Evolutionary conservation across 2,113 vertebrate genomes (phyloP), one percentile per base, ranked within the genome.

Genomic region (Aviceda subcristata): DNA sequence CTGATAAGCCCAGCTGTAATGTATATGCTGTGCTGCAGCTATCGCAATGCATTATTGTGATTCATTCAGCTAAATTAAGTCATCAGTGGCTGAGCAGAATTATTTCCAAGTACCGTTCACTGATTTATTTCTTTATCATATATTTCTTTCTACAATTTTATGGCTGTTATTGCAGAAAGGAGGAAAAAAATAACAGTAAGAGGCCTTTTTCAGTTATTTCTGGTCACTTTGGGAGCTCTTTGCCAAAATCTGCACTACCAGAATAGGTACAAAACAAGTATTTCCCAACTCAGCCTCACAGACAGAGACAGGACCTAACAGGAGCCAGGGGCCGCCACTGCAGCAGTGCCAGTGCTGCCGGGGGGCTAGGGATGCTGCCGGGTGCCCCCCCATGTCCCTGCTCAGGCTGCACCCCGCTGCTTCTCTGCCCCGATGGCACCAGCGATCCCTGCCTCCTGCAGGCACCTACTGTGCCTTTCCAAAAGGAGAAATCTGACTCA

Each of bases 321-420:
- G 46, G 64, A 34, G 46, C 14, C 2, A 6, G n/a, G 1, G 5
- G 60, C 41, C n/a, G 22, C 11, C 19, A 10, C 57, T 21, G 57
- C 10, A 20, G 50, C 14, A 5, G 3, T 29, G n/a, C 14, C 57
- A n/a, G 38, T 1, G 34, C 39, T 46, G 59, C 36, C 3, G 1
- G 13, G 48, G 48, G 8, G 34, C 27, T 2, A 9, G 32, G 27
- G n/a, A 27, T 2, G 9, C 22, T 22, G 12, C 30, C 0, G 12
- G n/a, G 71, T 55, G n/a, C 12, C 41, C n/a, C 27, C 51, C 69
- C 22, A 4, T 3, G 29, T 22, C 19, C 29, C 46, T 1, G 2
- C 45, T 26, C 13, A 0, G 27, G 45, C 48, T 62, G 56, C 17
- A 12, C 43, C 10, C 4, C 1, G 6, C 27, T 11, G 66, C 39